Conservation (phyloP, 23 tunicate genomes). For the Aplidium turbinatum region DNA sequence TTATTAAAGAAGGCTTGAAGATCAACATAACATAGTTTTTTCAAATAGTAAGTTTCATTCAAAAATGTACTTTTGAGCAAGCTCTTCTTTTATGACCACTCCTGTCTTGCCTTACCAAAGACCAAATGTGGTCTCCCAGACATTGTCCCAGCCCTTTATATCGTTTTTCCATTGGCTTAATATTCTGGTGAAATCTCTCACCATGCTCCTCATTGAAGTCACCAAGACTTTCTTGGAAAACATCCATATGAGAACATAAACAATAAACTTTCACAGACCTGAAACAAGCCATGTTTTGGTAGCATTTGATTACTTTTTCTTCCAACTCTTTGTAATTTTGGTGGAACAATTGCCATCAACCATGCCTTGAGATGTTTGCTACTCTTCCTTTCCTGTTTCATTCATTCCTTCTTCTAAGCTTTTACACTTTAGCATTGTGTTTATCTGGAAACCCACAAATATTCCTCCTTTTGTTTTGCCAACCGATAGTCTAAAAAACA, state of each 20-base stretch:
- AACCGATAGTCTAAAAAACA: slow-evolving; percentile 6
- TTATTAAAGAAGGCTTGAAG: slow-evolving; percentile 4
- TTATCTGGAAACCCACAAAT: slow-evolving; percentile 24
- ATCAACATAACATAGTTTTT: slow-evolving; percentile 4
- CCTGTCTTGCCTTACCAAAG: slow-evolving; percentile 29
- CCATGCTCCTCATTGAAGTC: slow-evolving; percentile 17
- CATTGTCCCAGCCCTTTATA: slow-evolving; percentile 43
- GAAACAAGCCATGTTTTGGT: slow-evolving; percentile 23
- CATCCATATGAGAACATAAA: slow-evolving; percentile 17
- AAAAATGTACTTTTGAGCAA: slow-evolving; percentile 16
- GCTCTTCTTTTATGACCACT: too few relatives aligned
- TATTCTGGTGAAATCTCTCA: slow-evolving; percentile 34
- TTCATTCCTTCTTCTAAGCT: slow-evolving; percentile 26
- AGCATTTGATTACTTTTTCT: slow-evolving; percentile 14
- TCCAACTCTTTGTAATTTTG: slow-evolving; percentile 28
- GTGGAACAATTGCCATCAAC: slow-evolving; percentile 16
- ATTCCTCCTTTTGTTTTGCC: slow-evolving; percentile 37
- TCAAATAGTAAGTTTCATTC: slow-evolving; percentile 14
- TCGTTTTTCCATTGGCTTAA: slow-evolving; percentile 27
- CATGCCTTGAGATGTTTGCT: slow-evolving; percentile 34
- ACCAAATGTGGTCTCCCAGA: slow-evolving; percentile 31
- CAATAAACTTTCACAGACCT: slow-evolving; percentile 19
- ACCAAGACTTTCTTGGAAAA: slow-evolving; percentile 32
- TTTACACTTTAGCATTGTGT: slow-evolving; percentile 24
- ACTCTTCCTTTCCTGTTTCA: slow-evolving; percentile 36